Base-by-base conservation (phyloP, 2,113 vertebrate species). In the Aphyosemion australe region DNA sequence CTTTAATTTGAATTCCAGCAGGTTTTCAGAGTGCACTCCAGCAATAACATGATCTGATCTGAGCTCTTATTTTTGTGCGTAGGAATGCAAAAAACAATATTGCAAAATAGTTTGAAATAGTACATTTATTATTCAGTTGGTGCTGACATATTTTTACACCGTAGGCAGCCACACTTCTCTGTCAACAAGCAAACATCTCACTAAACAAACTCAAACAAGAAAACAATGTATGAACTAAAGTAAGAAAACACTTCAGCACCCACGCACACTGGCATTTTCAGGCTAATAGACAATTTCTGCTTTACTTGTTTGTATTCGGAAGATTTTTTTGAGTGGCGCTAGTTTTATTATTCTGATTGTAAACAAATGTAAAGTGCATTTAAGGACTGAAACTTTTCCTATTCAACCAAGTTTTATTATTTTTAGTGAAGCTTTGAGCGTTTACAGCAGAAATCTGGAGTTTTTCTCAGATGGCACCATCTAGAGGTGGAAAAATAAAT, bases 231-330 rank as follows among this genome's bases (percentile, higher is more conserved):
- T 37, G 34, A 37, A 37, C 34, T 37, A 37, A 37, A 37, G 26
- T 5, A 37, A 42, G 9, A 45, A 32, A 14, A 54, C 41, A 48
- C 13, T 15, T 56, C 56, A 26, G 4, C n/a, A 41, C 15, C 31
- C 4, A 6, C 42, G 55, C 31, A 26, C 19, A 42, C 47, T 1
- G 12, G 31, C 12, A 55, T 76, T 58, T 70, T 19, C 18, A 58
- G 34, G 14, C 45, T 31, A 54, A n/a, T 18, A 1, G 46, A 32
- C 50, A 61, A 20, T 43, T 21, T 61, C 31, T 8, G 48, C 14
- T 49, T 56, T 0, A 34, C n/a, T 59, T 6, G 11, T 55, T 63
- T 20, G 45, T 54, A 65, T 61, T 45, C 61, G 54, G 34, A 8
- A 2, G 34, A 39, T 47, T 16, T 50, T 20, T 60, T 42, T 9